These are phyloP conservation scores for Zonitis immaculata DNA, from an alignment of 2,888 invertebrate genomes.

Conservation along the genomic window DNA sequence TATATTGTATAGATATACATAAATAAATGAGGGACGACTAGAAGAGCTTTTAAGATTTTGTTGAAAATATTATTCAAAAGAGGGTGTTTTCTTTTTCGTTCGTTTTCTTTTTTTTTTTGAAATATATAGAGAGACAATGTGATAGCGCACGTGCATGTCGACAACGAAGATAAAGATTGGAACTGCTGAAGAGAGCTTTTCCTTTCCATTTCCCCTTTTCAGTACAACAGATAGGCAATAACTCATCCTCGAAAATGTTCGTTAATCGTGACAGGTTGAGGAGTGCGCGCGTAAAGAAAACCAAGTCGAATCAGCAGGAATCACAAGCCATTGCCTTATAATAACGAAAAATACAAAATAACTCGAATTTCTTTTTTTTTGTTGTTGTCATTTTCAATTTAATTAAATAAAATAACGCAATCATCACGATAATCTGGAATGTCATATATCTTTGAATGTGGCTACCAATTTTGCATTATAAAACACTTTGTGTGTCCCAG, in stretches of 20 bases:
- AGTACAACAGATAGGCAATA: slow-evolving; percentile 47
- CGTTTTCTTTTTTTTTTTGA: no score
- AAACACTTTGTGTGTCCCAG: slow-evolving; percentile 21
- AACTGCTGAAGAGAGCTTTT: slow-evolving; percentile 39
- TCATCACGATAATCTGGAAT: slow-evolving; percentile 1
- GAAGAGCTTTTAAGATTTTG: slow-evolving; percentile 14
- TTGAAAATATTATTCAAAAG: slow-evolving; percentile 20
- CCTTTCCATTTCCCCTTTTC: slow-evolving; percentile 45
- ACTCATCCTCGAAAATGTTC: slow-evolving; percentile 44
- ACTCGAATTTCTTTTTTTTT: neutral
- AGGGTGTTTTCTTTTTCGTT: no score
- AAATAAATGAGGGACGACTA: slow-evolving; percentile 5
- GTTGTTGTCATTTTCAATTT: no score
- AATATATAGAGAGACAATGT: slow-evolving; percentile 15
- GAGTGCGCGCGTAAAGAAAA: slow-evolving; percentile 47
- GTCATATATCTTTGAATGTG: neutral
- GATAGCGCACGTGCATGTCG: slow-evolving; percentile 26
- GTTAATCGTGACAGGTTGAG: slow-evolving; percentile 32
- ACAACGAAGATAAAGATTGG: slow-evolving; percentile 26
- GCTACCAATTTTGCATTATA: slow-evolving; percentile 14
- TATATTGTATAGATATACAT: neutral
- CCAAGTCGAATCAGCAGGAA: slow-evolving; percentile 51
- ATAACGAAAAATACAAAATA: no score
- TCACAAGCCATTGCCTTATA: no score
- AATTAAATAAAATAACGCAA: neutral